Percentiles rank a stretch among this genome's conserved stretches.
phyloP scores from a whole-genome alignment of 2,113 vertebrate species.

The Sapajus apella region DNA sequence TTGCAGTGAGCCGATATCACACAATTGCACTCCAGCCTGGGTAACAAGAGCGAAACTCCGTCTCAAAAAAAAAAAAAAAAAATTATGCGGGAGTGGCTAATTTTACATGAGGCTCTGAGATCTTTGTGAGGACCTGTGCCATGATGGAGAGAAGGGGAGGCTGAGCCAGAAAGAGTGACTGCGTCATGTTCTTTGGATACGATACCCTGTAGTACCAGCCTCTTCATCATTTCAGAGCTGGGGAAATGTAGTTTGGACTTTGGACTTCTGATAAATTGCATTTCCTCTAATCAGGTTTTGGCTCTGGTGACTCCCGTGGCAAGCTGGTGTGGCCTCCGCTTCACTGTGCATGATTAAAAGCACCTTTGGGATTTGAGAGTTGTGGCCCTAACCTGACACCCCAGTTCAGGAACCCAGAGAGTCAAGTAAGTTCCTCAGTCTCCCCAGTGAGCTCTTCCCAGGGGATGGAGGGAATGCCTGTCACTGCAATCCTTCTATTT shows the following conservation, averaged over 20 bases:
- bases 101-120: background rate
- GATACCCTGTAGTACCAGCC: background rate
- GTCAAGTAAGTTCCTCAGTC: too few relatives aligned
- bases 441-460: background rate
- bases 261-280: too few relatives aligned
- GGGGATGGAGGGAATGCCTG: rapidly evolving
- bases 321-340: background rate
- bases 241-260: background rate
- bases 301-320: too few relatives aligned
- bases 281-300: background rate
- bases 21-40: too few relatives aligned
- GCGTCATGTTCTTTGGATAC: background rate
- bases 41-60: too few relatives aligned
- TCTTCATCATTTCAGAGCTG: background rate
- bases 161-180: too few relatives aligned
- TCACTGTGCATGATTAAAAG: background rate
- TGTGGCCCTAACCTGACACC: rapidly evolving
- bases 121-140: too few relatives aligned
- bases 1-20: too few relatives aligned
- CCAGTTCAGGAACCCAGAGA: background rate
- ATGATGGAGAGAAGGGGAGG: background rate
- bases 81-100: too few relatives aligned
- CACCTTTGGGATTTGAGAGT: background rate
- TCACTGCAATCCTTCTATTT: background rate
- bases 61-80: too few relatives aligned